Evolutionary conservation across 2,797 vertebrate genomes (phyloP).

Genomic region (Gallinago stenura): DNA sequence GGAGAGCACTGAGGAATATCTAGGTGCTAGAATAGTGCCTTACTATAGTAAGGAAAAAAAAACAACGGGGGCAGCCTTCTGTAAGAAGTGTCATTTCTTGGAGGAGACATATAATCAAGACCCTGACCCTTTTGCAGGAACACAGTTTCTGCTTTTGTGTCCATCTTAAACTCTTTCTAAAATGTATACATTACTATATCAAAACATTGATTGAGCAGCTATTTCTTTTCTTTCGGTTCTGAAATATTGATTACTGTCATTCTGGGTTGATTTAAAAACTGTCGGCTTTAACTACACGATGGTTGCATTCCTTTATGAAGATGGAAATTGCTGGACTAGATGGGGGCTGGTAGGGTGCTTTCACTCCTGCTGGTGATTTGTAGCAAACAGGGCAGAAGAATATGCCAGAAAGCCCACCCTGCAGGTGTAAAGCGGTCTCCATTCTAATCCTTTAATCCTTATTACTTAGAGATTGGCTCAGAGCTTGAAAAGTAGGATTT

Average conservation of each 20-base stretch:
- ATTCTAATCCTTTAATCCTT: background rate
- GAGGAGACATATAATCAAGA: background rate
- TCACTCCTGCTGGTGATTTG: background rate
- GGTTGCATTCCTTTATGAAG: background rate
- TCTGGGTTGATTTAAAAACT: background rate
- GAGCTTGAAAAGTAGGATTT: background rate
- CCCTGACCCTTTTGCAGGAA: background rate
- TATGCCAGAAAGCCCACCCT: background rate
- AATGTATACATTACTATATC: background rate
- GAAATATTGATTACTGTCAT: background rate
- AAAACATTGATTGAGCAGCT: background rate
- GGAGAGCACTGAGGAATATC: background rate
- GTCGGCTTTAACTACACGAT: background rate
- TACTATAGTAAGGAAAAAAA: background rate
- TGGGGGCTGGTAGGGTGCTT: background rate
- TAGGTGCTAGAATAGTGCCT: background rate
- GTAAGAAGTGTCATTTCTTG: background rate
- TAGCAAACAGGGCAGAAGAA: background rate
- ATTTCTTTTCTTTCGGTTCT: background rate
- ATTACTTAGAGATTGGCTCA: background rate
- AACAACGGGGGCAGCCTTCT: background rate
- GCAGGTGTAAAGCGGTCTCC: background rate
- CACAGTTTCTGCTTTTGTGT: background rate
- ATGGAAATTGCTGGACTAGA: background rate
- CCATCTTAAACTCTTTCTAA: background rate